Percentiles rank a stretch among this genome's conserved stretches.
These are phyloP conservation scores for Nycticryphes semicollaris DNA, from an alignment of 2,113 vertebrate species.

Conservation along the genomic window DNA sequence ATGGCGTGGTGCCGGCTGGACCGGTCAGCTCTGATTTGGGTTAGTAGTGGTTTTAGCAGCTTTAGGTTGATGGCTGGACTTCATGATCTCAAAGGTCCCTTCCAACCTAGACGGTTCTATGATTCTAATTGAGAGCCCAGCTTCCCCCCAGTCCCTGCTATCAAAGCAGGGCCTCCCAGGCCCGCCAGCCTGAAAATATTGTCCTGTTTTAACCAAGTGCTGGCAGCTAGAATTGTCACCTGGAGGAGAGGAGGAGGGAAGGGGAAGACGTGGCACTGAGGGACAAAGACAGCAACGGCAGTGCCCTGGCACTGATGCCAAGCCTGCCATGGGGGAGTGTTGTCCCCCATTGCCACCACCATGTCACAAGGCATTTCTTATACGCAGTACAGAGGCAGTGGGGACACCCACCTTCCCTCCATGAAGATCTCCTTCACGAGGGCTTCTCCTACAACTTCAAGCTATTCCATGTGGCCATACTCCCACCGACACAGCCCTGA, in stretches of 20 bases:
- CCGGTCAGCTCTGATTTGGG: background rate
- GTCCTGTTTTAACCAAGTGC: background rate
- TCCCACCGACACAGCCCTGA: background rate
- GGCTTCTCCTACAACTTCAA: background rate
- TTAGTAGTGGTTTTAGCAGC: background rate
- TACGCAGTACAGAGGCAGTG: background rate
- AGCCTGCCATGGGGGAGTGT: background rate
- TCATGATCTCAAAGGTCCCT: background rate
- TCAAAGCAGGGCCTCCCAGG: no score
- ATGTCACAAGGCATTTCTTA: background rate
- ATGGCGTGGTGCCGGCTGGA: background rate
- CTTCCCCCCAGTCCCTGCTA: background rate
- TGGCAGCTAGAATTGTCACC: background rate
- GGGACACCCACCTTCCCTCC: background rate
- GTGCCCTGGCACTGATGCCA: rapidly evolving
- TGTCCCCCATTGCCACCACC: background rate
- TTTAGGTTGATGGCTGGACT: background rate
- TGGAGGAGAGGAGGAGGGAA: background rate
- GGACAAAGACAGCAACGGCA: background rate
- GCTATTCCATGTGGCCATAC: background rate
- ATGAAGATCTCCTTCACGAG: background rate
- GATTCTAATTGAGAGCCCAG: background rate
- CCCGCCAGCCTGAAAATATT: background rate
- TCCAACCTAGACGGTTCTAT: background rate
- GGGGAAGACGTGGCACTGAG: background rate